phyloP scores from a whole-genome alignment of 2,888 invertebrate species.

The Drosophila prolongata region DNA sequence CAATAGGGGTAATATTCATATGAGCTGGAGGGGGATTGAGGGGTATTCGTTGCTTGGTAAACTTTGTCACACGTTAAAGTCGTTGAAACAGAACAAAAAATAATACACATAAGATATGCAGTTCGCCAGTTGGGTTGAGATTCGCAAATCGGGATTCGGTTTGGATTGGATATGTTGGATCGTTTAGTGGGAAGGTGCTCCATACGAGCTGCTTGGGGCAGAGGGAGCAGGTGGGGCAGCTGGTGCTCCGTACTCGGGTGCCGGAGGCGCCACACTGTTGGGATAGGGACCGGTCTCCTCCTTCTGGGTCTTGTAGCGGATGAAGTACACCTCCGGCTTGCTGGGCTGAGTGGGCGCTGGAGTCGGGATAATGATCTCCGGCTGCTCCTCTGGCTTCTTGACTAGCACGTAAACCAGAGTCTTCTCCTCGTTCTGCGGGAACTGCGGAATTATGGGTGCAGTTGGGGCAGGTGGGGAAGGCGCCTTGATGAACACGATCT shows the following conservation, averaged over 20 bases:
- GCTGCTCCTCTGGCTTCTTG: conserved; percentile 90
- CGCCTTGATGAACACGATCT: conserved; percentile 92
- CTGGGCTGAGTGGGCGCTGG: conserved; percentile 90
- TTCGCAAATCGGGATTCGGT: conserved; percentile 22
- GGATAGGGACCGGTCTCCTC: conserved; percentile 84
- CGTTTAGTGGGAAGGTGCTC: conserved; percentile 80
- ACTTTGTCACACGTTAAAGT: conserved; percentile 76
- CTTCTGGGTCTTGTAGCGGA: conserved; percentile 90
- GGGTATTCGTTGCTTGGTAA: conserved; percentile 55
- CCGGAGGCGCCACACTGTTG: conserved; percentile 82
- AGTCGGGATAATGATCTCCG: conserved; percentile 88
- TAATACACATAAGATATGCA: conserved; percentile 47
- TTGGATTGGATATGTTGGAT: conserved; percentile 13
- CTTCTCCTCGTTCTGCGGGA: conserved; percentile 90
- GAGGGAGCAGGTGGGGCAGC: conserved; percentile 79
- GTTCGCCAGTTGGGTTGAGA: conserved; percentile 36
- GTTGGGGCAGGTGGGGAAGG: conserved; percentile 88
- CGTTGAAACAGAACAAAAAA: conserved; percentile 49
- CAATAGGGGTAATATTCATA: conserved; percentile 56
- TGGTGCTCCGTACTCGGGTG: conserved; percentile 83
- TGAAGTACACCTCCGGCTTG: conserved; percentile 91
- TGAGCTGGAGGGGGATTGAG: conserved; percentile 1
- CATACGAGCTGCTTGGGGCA: conserved; percentile 83
- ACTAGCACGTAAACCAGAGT: conserved; percentile 90
- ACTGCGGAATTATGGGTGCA: conserved; percentile 87